These are phyloP conservation scores for Etheostoma cragini DNA, from an alignment of 2,113 vertebrate genomes.

Conservation along the genomic window DNA sequence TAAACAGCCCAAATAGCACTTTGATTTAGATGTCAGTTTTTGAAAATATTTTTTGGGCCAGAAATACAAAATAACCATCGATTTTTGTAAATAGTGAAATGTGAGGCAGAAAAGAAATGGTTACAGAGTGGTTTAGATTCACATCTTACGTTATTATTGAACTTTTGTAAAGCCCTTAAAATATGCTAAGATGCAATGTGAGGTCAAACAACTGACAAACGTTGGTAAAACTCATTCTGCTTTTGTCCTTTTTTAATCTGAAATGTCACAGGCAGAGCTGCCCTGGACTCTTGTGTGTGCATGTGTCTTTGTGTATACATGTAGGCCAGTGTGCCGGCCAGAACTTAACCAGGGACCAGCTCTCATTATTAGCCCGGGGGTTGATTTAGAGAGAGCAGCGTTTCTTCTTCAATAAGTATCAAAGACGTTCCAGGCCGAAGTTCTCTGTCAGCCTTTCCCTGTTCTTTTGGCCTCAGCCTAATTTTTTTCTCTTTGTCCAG, in stretches of 20 bases:
- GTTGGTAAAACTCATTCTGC: not conserved
- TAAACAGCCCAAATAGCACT: not conserved
- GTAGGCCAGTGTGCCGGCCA: not conserved
- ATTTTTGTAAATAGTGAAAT: not conserved
- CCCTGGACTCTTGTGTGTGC: not conserved
- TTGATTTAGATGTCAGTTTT: not conserved
- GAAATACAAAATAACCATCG: not conserved
- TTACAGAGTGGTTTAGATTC: not conserved
- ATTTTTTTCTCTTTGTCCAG: not conserved
- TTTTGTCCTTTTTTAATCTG: slow-evolving; percentile 8
- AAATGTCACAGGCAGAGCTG: slow-evolving; percentile 48
- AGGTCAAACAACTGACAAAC: not conserved
- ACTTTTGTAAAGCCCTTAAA: too few species aligned
- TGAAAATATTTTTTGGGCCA: not conserved
- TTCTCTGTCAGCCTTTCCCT: slow-evolving; percentile 7
- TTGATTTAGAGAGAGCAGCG: slow-evolving; percentile 24
- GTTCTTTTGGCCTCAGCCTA: slow-evolving; percentile 1
- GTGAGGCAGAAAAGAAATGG: too few species aligned
- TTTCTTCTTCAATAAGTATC: slow-evolving; percentile 44
- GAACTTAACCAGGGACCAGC: slow-evolving; percentile 5
- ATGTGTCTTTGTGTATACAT: not conserved
- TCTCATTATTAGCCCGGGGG: slow-evolving; percentile 13
- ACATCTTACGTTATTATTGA: not conserved
- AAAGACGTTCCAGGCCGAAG: slow-evolving; percentile 17
- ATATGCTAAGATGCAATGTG: not conserved